A percentile compares a stretch with the other conserved stretches of the same genome.
Evolutionary conservation across 2,113 vertebrate genomes (phyloP).

Genomic region (Tychaedon coryphoeus): DNA sequence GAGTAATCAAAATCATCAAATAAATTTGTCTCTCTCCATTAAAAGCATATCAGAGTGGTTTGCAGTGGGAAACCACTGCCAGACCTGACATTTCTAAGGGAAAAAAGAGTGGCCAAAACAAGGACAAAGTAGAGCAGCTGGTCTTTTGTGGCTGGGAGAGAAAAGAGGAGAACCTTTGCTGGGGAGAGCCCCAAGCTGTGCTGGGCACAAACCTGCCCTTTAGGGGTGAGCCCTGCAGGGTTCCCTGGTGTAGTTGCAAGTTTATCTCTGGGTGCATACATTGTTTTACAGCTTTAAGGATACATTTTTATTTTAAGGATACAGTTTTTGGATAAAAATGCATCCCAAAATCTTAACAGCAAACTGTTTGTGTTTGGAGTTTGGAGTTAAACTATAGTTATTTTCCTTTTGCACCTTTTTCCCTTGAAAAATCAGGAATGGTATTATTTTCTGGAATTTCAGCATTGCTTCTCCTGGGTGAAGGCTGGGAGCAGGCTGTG

Average conservation of each 20-base stretch:
- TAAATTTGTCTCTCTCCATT: not conserved
- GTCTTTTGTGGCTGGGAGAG: not conserved
- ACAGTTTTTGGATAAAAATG: not conserved
- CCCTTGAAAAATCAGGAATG: not conserved
- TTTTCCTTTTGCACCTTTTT: not conserved
- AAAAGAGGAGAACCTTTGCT: not conserved
- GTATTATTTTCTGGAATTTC: rapidly evolving
- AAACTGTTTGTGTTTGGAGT: rapidly evolving
- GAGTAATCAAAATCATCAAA: not conserved
- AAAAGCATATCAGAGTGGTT: not conserved
- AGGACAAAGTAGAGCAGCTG: not conserved
- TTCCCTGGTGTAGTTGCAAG: not conserved
- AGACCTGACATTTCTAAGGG: not conserved
- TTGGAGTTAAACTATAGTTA: not conserved
- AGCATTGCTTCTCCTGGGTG: rapidly evolving
- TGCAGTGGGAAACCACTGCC: not conserved
- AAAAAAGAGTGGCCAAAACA: not conserved
- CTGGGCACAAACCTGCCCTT: not conserved
- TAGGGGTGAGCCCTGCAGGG: not conserved
- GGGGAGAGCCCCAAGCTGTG: not conserved
- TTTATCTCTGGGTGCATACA: not conserved
- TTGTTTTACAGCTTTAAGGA: not conserved
- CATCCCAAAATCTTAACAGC: rapidly evolving
- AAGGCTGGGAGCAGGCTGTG: not conserved
- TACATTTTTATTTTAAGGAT: not conserved